A percentile compares a stretch with the other conserved stretches of the same genome.
These are phyloP conservation scores for Brenthis daphne DNA, from an alignment of 2,888 invertebrate species.

Conservation along the genomic window DNA sequence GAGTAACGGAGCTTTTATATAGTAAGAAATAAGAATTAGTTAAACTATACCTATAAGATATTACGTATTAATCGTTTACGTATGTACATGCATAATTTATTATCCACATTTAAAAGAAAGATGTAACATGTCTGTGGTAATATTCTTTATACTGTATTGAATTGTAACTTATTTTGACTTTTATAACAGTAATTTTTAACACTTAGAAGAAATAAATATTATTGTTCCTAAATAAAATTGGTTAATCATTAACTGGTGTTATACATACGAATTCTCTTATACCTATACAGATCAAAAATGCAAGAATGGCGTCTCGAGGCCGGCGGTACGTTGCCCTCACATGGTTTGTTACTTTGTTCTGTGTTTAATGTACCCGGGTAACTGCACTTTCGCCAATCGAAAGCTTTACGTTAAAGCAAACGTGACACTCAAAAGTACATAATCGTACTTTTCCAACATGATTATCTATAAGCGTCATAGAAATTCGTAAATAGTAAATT, in stretches of 20 bases:
- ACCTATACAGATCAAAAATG: conserved; percentile 51
- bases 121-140: too few relatives aligned
- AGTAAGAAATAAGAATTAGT: too few relatives aligned
- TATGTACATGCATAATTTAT: too few relatives aligned
- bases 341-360: conserved; percentile 34
- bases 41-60: too few relatives aligned
- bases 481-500: background rate
- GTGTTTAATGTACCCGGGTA: conserved; percentile 34
- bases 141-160: too few relatives aligned
- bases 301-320: conserved; percentile 58
- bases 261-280: conserved; percentile 16
- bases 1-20: too few relatives aligned
- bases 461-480: background rate
- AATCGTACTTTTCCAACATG: conserved; percentile 13
- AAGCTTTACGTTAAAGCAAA: conserved; percentile 31
- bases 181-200: background rate
- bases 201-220: background rate
- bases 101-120: too few relatives aligned
- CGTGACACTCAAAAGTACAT: conserved; percentile 19
- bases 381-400: conserved; percentile 37
- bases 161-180: too few relatives aligned
- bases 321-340: conserved; percentile 64
- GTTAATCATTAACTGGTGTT: conserved; percentile 4
- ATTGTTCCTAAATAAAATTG: background rate
- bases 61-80: too few relatives aligned